Evolutionary conservation across 2,113 vertebrate genomes (phyloP), one percentile per base, ranked within the genome.

Genomic region (Corynorhinus townsendii): DNA sequence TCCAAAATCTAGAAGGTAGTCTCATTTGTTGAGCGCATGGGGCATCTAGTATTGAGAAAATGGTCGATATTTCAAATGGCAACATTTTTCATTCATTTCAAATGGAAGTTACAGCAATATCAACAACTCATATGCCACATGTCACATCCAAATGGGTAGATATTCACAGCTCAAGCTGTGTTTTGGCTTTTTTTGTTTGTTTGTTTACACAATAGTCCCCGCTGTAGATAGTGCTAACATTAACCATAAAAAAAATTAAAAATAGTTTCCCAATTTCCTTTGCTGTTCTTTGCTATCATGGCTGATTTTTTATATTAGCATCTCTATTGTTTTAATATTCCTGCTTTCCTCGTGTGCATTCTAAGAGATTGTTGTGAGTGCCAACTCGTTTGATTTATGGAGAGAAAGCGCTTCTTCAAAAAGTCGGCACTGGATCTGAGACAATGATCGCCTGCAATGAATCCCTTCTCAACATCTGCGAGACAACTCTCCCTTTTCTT

Each of bases 401-500:
- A 98, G 97, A 96, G 97, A 98, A 99, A 99, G 98, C 98, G 98
- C 97, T 98, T 98, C 97, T 98, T 99, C 97, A 95, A 94, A 98
- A 98, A 98, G 98, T 98, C 98, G 97, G 97, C 94, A 11, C 96
- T 97, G 96, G 98, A 96, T 98, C 98, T 99, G 98, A 98, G 98
- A 98, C 98, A 98, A 97, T 98, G 98, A 98, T 98, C 98, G 98
- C 97, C 96, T 97, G 95, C 98, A 97, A 98, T 98, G 98, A 99
- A 98, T 99, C 98, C 98, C 97, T 98, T 98, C 98, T 98, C 97
- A 98, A 98, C 98, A 98, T 97, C 98, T 97, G 98, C 98, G 98
- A 98, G 98, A 98, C 97, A 99, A 98, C 99, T 98, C 98, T 98
- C 97, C 91, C 96, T 98, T 98, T 98, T 98, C 96, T 98, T 98